Evolutionary conservation across 2,113 vertebrate genomes (phyloP).

Genomic region (Balaeniceps rex): DNA sequence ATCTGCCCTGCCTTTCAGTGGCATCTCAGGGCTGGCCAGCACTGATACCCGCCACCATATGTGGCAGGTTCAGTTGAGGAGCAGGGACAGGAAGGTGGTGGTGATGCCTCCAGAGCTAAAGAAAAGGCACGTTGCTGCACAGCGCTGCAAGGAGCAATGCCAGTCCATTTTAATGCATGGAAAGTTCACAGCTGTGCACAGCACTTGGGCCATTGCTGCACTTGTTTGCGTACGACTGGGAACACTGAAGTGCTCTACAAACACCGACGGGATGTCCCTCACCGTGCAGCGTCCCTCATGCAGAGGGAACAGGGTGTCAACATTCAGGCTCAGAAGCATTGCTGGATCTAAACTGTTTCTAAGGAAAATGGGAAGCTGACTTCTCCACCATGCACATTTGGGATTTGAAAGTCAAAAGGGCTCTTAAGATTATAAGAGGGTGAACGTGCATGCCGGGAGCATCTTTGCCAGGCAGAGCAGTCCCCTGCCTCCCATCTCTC

Average conservation of each 20-base stretch:
- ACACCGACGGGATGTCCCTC: background rate
- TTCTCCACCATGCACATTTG: too few relatives aligned
- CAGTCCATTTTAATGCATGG: accelerated
- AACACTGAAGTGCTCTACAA: accelerated
- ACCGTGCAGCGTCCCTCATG: background rate
- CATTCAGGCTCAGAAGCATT: background rate
- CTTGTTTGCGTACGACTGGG: background rate
- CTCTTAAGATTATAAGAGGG: background rate
- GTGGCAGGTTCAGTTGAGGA: background rate
- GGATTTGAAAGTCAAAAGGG: background rate
- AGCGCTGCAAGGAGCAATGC: accelerated
- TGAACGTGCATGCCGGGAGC: background rate
- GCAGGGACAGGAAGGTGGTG: background rate
- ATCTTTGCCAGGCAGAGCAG: background rate
- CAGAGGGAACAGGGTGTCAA: background rate
- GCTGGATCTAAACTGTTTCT: background rate
- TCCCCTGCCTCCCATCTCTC: background rate
- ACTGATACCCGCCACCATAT: accelerated
- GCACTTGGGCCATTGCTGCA: background rate
- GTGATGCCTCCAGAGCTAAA: background rate
- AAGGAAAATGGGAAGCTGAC: background rate
- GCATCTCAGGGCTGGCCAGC: accelerated
- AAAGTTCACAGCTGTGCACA: background rate
- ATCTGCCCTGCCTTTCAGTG: background rate
- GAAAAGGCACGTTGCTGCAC: accelerated